phyloP scores from a whole-genome alignment of 2,888 invertebrate genomes.

The Metopia argyrocephala region DNA sequence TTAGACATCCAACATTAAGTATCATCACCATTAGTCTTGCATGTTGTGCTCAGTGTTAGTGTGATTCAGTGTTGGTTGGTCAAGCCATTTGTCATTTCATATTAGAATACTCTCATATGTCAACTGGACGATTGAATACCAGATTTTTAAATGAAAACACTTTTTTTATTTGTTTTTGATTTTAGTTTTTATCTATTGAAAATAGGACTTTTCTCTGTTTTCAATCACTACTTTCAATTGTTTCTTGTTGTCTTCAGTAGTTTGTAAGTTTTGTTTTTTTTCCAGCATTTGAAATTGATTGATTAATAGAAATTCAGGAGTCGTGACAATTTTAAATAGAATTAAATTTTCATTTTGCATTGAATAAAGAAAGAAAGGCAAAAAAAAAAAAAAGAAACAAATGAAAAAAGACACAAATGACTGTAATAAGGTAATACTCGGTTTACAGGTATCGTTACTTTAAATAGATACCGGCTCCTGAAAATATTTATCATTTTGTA shows the following conservation, averaged over 20 bases:
- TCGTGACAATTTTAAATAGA: constrained; percentile 13
- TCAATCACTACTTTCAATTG: not conserved
- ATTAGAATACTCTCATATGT: not conserved
- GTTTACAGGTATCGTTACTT: too few relatives aligned
- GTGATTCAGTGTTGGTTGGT: constrained; percentile 21
- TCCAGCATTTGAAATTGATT: constrained; percentile 40
- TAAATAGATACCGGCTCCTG: too few relatives aligned
- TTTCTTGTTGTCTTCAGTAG: not conserved
- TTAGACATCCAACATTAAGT: constrained; percentile 1
- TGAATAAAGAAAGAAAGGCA: not conserved
- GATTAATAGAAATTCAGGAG: constrained; percentile 46
- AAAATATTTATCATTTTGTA: too few relatives aligned
- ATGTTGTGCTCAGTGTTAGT: constrained; percentile 16
- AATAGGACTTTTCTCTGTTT: not conserved
- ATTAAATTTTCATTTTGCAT: not conserved
- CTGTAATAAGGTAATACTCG: too few relatives aligned
- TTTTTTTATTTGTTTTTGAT: not conserved
- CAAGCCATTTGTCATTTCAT: not conserved
- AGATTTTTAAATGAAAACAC: not conserved
- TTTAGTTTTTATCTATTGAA: not conserved
- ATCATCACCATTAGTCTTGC: constrained; percentile 24
- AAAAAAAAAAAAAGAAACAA: not conserved
- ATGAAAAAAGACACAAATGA: too few relatives aligned
- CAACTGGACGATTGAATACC: not conserved
- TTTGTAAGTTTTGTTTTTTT: not conserved